Percentiles rank a stretch among this genome's conserved stretches.
Evolutionary conservation across 1,140 invertebrate genomes (phyloP).

Genomic region (Heliothis subflexa): DNA sequence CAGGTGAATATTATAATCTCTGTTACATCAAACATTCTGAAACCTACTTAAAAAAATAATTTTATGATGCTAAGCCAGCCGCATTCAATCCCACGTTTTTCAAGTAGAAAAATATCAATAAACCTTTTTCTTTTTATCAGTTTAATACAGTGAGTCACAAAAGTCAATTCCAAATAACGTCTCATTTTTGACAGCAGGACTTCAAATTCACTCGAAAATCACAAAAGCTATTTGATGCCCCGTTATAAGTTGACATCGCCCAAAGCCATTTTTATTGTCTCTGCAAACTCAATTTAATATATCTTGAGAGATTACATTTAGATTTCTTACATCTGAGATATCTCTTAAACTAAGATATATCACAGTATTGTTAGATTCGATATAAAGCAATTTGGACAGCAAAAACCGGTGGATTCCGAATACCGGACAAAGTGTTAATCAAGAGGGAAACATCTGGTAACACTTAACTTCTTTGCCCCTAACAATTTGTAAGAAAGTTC

Average conservation of each 20-base stretch:
- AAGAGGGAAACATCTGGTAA: conserved; percentile 29
- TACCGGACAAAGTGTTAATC: conserved; percentile 26
- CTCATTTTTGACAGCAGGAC: neutral
- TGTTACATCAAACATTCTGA: neutral
- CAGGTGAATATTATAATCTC: neutral
- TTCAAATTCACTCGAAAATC: neutral
- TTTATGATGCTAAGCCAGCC: too few species aligned
- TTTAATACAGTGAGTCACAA: conserved; percentile 1
- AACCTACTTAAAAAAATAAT: neutral
- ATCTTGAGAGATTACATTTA: neutral
- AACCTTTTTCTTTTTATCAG: too few species aligned
- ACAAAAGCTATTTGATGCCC: neutral
- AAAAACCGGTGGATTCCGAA: conserved; percentile 21
- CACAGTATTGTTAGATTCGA: conserved; percentile 12
- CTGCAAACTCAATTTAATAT: neutral
- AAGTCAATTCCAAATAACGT: conserved; percentile 1
- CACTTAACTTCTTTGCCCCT: conserved; percentile 34
- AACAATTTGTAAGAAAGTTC: conserved; percentile 34
- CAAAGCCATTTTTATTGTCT: neutral
- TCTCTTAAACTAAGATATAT: neutral
- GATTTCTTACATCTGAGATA: neutral
- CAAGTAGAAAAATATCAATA: too few species aligned
- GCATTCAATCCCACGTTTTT: too few species aligned
- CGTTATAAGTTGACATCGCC: neutral
- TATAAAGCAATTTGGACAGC: conserved; percentile 16